Evolutionary conservation across 1,140 invertebrate genomes (phyloP), one percentile per base, ranked within the genome.

Genomic region (Papilio glaucus): DNA sequence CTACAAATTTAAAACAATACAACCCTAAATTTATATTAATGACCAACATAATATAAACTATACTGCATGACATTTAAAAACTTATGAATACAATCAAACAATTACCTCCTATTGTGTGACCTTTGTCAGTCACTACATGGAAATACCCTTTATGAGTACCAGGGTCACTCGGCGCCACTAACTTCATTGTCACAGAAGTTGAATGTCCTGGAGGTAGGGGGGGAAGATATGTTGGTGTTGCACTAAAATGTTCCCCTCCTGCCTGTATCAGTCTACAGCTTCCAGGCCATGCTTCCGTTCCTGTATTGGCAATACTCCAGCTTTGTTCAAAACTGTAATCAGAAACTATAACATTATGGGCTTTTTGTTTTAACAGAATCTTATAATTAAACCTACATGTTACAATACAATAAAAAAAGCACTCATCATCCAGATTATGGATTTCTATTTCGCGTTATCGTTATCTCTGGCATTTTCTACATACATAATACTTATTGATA

Each of bases 271-370:
- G 67, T 74, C 84, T 86, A 85, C 92, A 93, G 42, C 88, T 88
- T 21, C 85, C 86, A 5, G 93, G 93, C 93, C 93, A 93, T 39
- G 77, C 67, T 73, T 90, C 90, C 33, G 83, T 72, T 39, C 93
- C 93, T 76, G 89, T 92, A 73, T 94, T 94, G 49, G 88, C 86
- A 82, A 93, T 88, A 73, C 79, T 88, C 91, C 91, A 93, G 76
- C 77, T 87, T 85, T 92, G 92, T 82, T 90, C 87, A 85, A 93
- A 91, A 86, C 93, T 94, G 79, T 76, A 86, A 89, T 74, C 38
- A 78, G 8, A 77, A 72, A 69, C 67, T 69, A 33, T 33, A 29
- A 69, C 67, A 69, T 69, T 69, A 69, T 69, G 42, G 42, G 67
- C 67, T 69, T 69, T 29, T 49, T 69, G 67, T 69, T 69, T 63